Percentiles rank a stretch among this genome's conserved stretches.
Evolutionary conservation across 2,888 invertebrate genomes (phyloP).

Genomic region (Coleophora deauratella): DNA sequence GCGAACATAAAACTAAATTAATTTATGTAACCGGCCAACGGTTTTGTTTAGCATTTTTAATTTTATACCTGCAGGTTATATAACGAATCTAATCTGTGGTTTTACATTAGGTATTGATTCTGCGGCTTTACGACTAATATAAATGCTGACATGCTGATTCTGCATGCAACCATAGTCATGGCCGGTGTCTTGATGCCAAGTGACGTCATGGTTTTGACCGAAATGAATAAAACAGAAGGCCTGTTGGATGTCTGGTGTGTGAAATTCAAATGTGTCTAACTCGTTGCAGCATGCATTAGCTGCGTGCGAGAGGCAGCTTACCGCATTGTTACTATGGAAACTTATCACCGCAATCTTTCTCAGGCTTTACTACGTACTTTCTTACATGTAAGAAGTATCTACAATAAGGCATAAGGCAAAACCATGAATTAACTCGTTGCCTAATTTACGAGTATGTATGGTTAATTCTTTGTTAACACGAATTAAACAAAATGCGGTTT

Average conservation of each 20-base stretch:
- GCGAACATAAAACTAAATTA: constrained; percentile 43
- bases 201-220: constrained; percentile 42
- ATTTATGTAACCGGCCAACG: constrained; percentile 25
- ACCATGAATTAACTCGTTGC: too few relatives aligned
- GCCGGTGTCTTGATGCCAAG: neutral
- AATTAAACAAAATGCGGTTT: too few relatives aligned
- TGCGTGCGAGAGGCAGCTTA: constrained; percentile 9
- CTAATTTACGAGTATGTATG: neutral
- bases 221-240: constrained; percentile 44
- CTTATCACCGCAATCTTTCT: constrained; percentile 12
- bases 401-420: neutral
- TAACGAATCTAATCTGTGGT: too few relatives aligned
- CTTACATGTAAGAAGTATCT: too few relatives aligned
- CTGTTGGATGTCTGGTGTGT: constrained; percentile 29
- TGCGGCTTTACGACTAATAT: too few relatives aligned
- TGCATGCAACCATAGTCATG: too few relatives aligned
- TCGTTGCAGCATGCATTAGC: constrained; percentile 23
- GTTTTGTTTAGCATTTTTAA: constrained; percentile 23
- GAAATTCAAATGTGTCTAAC: constrained; percentile 39
- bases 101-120: too few relatives aligned
- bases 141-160: too few relatives aligned
- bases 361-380: constrained; percentile 1
- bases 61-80: constrained; percentile 6
- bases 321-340: constrained; percentile 6
- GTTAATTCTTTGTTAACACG: neutral